Conservation (phyloP, 2,113 vertebrate species). For the Calcarius ornatus region DNA sequence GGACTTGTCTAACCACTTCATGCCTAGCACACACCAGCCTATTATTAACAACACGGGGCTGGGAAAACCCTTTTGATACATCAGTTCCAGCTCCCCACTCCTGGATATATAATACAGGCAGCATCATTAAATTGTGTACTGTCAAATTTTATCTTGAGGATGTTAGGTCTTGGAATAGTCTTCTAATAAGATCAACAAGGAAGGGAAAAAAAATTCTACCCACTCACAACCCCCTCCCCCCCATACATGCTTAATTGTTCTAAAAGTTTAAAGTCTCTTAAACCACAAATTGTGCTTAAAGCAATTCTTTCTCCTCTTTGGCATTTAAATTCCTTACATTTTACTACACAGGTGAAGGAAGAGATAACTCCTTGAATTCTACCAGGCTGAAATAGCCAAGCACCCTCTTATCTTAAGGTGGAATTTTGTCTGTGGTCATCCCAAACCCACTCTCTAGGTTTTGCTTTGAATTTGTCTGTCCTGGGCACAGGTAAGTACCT, state of each 20-base stretch:
- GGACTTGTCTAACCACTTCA: neutral
- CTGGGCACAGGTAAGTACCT: neutral
- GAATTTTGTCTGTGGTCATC: neutral
- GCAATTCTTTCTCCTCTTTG: neutral
- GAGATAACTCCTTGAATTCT: neutral
- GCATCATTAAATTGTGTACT: neutral
- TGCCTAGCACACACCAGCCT: neutral
- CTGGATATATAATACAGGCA: too few relatives aligned
- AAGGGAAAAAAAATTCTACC: neutral
- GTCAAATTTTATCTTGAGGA: neutral
- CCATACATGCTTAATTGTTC: neutral
- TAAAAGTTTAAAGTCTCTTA: neutral
- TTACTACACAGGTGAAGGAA: neutral
- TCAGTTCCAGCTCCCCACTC: neutral
- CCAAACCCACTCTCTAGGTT: neutral
- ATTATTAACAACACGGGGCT: neutral
- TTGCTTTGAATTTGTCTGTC: neutral
- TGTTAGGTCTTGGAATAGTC: neutral
- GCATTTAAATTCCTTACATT: neutral
- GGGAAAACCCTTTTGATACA: constrained; percentile 25
- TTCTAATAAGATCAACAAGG: neutral
- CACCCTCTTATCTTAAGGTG: neutral
- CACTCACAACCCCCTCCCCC: neutral
- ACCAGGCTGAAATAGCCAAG: neutral
- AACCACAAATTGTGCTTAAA: neutral